Evolutionary conservation across 30 jellyfish, hydroid and myxozoan genomes (phyloP), one percentile per base, ranked within the genome.

Genomic region (Turritopsis dohrnii): DNA sequence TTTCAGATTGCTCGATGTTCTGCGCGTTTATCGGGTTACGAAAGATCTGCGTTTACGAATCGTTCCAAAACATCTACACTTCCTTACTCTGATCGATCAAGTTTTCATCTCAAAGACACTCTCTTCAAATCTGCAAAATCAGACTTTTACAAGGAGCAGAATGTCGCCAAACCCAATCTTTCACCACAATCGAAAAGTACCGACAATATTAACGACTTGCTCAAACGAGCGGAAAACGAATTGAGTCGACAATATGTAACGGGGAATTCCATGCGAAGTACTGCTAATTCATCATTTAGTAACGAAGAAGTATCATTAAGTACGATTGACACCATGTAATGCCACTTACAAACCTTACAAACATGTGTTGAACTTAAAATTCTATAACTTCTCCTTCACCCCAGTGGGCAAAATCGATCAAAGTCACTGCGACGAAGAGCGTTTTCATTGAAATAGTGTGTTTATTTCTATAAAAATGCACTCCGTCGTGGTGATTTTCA

Each of bases 1-100:
- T 41, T 27, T 17, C 25, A 77, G 85, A 25, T 52, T 77, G 85
- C 85, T 26, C 66, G 85, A 30, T 77, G 16, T 29, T 77, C 85
- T n/a, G 85, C 85, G 0, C 85, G 85, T 52, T 19, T 77, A 18
- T 77, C 85, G n/a, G 72, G 85, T 23, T 77, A 29, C 25, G 85
- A 77, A 28, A 19, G 85, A 26, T 17, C 72, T 77, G 41, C 71
- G 53, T 52, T 69, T 17, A n/a, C 77, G 0, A 69, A 69, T 69
- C 77, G 77, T n/a, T 41, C 60, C 60, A 41, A 41, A 13, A 41
- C 60, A 41, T 41, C 60, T 13, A 41, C 60, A 13, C 60, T 41
- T 13, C 60, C 60, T 13, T 41, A 3, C 13, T 41, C 60, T 5
- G 60, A 41, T 41, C 60, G 60, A 41, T 41, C 60, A 5, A 41